A percentile compares a stretch with the other conserved stretches of the same genome.
phyloP scores from a whole-genome alignment of 2,888 invertebrate species.

The Hirtodrosophila confusa region DNA sequence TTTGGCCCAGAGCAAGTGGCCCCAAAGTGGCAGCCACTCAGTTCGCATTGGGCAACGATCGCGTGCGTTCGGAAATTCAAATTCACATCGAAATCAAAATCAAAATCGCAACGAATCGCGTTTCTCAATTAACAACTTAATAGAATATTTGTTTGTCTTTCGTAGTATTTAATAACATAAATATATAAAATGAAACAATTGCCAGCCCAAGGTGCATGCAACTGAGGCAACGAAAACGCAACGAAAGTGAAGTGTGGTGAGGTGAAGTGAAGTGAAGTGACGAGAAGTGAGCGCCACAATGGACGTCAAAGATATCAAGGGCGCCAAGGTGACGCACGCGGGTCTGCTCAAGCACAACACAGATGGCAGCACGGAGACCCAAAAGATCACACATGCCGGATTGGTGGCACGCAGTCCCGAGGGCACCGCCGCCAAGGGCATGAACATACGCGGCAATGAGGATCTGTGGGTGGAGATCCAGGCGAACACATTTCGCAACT shows the following conservation, averaged over 20 bases:
- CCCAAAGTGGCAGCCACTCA: constrained; percentile 59
- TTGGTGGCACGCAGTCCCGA: constrained; percentile 95
- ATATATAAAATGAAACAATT: constrained; percentile 43
- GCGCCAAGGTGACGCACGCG: constrained; percentile 86
- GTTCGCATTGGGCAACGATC: constrained; percentile 78
- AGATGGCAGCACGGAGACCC: constrained; percentile 86
- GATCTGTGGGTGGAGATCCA: constrained; percentile 98
- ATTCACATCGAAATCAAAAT: constrained; percentile 16
- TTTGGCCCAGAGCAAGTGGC: constrained; percentile 61
- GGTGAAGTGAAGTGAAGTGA: constrained; percentile 34
- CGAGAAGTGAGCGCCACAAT: constrained; percentile 61
- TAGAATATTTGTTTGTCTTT: constrained; percentile 29
- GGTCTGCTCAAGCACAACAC: constrained; percentile 86
- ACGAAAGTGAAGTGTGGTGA: constrained; percentile 34
- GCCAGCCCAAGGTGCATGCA: constrained; percentile 32
- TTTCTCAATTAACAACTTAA: constrained; percentile 33
- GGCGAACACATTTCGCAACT: constrained; percentile 97
- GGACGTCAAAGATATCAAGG: constrained; percentile 85
- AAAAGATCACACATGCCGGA: constrained; percentile 89
- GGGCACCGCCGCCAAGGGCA: constrained; percentile 97
- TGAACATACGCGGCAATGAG: constrained; percentile 97
- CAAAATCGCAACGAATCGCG: constrained; percentile 38
- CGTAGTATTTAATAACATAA: neutral
- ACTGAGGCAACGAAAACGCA: constrained; percentile 35
- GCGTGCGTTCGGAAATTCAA: constrained; percentile 68